Evolutionary conservation across 2,797 vertebrate genomes (phyloP).

Genomic region (Tenualosa thibaudeaui): DNA sequence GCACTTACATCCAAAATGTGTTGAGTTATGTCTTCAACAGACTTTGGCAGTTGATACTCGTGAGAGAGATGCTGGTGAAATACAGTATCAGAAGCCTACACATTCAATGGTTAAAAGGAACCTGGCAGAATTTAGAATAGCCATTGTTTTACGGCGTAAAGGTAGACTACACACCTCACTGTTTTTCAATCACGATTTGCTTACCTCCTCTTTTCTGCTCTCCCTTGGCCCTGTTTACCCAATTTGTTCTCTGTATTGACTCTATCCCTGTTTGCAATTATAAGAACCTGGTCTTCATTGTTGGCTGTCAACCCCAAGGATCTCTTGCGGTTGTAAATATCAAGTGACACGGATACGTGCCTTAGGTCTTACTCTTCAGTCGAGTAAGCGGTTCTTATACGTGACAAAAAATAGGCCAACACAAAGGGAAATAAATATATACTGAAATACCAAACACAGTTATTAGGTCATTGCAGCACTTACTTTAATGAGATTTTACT

Average conservation of each 20-base stretch:
- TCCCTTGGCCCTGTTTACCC: constrained; percentile 34
- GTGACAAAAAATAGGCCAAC: background rate
- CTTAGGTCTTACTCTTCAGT: background rate
- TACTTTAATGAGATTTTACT: constrained; percentile 5
- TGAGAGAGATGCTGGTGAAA: background rate
- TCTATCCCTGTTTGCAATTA: constrained; percentile 77
- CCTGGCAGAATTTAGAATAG: background rate
- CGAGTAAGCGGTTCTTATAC: background rate
- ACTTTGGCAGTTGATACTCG: background rate
- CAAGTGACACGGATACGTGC: constrained; percentile 67
- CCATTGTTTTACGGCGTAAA: background rate
- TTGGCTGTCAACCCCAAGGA: constrained; percentile 66
- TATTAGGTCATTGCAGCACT: background rate
- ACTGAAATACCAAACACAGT: background rate
- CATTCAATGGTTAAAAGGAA: background rate
- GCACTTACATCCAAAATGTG: background rate
- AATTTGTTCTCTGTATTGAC: constrained; percentile 79
- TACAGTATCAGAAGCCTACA: background rate
- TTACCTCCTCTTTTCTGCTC: background rate
- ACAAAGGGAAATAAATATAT: background rate
- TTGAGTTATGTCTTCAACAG: background rate
- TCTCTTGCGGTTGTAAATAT: constrained; percentile 67
- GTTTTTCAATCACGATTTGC: constrained; percentile 14
- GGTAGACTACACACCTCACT: background rate
- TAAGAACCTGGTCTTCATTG: constrained; percentile 71